Conservation (phyloP, 2,797 vertebrate genomes). For the Platalea minor region DNA sequence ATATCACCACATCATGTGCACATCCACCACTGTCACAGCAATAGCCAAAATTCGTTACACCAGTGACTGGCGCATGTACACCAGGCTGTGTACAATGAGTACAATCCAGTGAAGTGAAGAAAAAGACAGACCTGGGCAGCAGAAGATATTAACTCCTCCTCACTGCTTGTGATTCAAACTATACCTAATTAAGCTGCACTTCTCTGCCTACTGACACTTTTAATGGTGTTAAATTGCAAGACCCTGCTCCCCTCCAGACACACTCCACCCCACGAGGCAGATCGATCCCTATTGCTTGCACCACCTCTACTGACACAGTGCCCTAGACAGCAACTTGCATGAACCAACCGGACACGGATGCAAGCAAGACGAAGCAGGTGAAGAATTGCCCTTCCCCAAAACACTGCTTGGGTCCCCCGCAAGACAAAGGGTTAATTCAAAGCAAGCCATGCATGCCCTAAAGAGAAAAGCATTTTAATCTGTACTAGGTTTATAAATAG, state of each 20-base stretch:
- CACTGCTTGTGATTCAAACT: background rate
- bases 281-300: fast-evolving
- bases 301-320: background rate
- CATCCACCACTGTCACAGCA: background rate
- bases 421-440: constrained; percentile 46
- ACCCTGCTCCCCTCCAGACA: background rate
- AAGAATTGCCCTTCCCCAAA: background rate
- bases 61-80: background rate
- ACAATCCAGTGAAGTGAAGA: background rate
- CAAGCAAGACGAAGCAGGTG: background rate
- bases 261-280: background rate
- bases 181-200: background rate
- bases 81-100: background rate
- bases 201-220: background rate
- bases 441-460: constrained; percentile 53
- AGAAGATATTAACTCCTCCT: background rate
- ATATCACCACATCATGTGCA: background rate
- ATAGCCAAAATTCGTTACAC: background rate
- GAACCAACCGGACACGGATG: background rate
- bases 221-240: background rate
- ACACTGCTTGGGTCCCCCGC: background rate
- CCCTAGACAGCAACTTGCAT: background rate
- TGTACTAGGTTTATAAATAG: constrained; percentile 61
- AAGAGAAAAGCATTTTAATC: constrained; percentile 68
- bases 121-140: background rate